phyloP scores from a whole-genome alignment of 2,113 vertebrate genomes.

The Ictidomys tridecemlineatus region DNA sequence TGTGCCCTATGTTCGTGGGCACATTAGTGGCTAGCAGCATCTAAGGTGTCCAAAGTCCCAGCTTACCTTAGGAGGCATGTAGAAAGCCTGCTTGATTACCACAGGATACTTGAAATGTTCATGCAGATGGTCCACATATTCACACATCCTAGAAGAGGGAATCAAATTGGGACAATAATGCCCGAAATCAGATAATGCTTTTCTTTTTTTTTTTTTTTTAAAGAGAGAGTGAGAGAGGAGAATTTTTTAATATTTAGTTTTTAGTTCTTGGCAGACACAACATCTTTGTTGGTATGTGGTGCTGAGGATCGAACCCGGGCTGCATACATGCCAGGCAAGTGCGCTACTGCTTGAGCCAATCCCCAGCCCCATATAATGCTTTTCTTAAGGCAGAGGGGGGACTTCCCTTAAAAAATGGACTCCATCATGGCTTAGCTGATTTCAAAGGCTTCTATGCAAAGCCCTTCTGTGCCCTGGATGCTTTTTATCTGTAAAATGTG shows the following conservation, averaged over 20 bases:
- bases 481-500: neutral
- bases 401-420: neutral
- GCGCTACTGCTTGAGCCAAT: no score
- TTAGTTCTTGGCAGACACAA: no score
- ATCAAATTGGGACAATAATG: neutral
- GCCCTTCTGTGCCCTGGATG: neutral
- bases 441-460: neutral
- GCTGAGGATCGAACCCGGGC: no score
- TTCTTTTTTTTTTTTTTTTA: neutral
- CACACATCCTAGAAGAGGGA: constrained; percentile 91
- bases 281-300: no score
- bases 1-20: neutral
- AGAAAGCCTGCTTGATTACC: constrained; percentile 88
- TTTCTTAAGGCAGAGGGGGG: neutral
- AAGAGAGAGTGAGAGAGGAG: no score
- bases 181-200: neutral
- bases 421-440: neutral
- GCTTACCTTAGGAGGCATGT: constrained; percentile 90
- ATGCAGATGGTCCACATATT: constrained; percentile 93
- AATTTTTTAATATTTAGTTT: no score
- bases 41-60: neutral
- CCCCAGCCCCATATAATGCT: no score
- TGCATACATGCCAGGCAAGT: no score
- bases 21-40: neutral
- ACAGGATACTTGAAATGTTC: constrained; percentile 92